Base-by-base conservation (phyloP, 2,888 invertebrate genomes). In the Drepana falcataria region DNA sequence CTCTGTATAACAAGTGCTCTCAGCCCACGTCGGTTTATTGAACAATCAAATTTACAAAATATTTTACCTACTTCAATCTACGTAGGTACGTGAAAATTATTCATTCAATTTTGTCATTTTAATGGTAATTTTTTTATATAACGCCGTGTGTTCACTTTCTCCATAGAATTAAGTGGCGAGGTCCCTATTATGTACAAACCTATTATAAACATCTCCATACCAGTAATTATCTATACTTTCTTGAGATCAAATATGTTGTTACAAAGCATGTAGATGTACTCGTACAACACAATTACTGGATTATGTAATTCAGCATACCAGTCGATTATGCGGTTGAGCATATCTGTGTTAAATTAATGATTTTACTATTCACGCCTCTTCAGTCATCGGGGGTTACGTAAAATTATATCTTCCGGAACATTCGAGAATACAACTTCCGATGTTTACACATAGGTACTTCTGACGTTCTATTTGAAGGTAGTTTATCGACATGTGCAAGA, bases 341-440 rank as follows among this genome's bases (percentile, higher is more conserved):
- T 35, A 47, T 35, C 52, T 44, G 44, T 47, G 40, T 3, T 33
- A 51, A 51, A 47, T 52, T 47, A 44, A 35, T 62, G 68, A 64
- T 69, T 65, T 62, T 67, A 69, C 68, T 70, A 65, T 71, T 69
- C 69, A 70, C 71, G 65, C 63, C 70, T 54, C 64, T 55, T 61
- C 75, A 64, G 65, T 73, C 71, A 64, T 70, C 63, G 59, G 55
- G 54, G 49, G 55, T 81, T 81, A 77, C 69, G 67, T 76, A 81
- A 81, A 63, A 35, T 64, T 59, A 62, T 66, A 57, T 70, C 70
- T 69, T 70, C 64, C 77, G 69, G 66, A 66, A 74, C 68, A 74
- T 74, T 64, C 59, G 63, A 56, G 4, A 40, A 40, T 63, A 65
- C 71, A 65, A 55, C 65, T 73, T 75, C 76, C 77, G 77, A 54